Conservation (phyloP, 2,113 vertebrate genomes). For the Marmota monax region DNA sequence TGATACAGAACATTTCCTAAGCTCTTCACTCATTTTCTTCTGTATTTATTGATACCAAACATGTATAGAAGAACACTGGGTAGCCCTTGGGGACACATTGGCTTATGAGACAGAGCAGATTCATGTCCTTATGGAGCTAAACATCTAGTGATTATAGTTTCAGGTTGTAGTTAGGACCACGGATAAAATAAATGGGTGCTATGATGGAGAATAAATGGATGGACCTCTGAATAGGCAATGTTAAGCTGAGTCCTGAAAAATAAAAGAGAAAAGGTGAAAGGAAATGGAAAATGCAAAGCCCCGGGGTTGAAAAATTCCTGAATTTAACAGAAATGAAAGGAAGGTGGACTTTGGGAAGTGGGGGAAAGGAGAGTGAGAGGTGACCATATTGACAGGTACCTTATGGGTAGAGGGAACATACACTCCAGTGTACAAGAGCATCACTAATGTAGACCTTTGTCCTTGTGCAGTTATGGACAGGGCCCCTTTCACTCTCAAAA, state of each 20-base stretch:
- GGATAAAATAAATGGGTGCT: neutral
- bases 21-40: neutral
- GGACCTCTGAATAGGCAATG: neutral
- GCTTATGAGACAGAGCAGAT: neutral
- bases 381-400: neutral
- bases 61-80: neutral
- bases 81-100: neutral
- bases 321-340: neutral
- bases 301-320: neutral
- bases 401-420: neutral
- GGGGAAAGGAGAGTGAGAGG: neutral
- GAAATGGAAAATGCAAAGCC: neutral
- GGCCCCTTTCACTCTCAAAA: neutral
- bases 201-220: neutral
- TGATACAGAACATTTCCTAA: conserved; percentile 24
- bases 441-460: neutral
- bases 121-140: neutral
- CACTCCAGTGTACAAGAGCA: neutral
- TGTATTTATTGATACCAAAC: neutral
- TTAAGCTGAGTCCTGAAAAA: neutral
- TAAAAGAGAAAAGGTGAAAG: neutral
- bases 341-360: neutral
- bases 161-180: neutral
- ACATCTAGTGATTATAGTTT: conserved; percentile 15
- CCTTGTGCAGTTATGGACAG: neutral